These are phyloP conservation scores for Megaceryle maxima DNA, from an alignment of 2,113 vertebrate genomes.

Conservation along the genomic window DNA sequence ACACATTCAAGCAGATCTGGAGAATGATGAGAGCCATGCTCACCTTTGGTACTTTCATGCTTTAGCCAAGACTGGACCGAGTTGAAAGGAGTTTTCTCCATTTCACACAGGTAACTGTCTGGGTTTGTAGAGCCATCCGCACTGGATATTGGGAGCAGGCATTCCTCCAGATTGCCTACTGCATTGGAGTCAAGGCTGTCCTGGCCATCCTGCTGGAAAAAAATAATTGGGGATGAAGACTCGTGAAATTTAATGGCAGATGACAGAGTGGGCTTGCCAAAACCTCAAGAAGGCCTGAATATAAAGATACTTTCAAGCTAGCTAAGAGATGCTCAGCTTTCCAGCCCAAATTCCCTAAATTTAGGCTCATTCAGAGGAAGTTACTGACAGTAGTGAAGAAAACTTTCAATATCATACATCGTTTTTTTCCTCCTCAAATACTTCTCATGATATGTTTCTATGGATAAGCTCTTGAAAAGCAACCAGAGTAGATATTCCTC, in stretches of 20 bases:
- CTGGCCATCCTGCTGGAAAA: conserved; percentile 47
- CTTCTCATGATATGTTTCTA: neutral
- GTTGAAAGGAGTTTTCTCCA: conserved; percentile 70
- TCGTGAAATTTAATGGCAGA: neutral
- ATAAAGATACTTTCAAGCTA: neutral
- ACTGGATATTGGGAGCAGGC: conserved; percentile 67
- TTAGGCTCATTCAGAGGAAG: neutral
- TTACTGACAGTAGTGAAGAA: neutral
- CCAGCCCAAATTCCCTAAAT: neutral
- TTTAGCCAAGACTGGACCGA: conserved; percentile 78
- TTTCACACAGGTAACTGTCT: conserved; percentile 69
- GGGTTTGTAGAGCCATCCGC: conserved; percentile 28
- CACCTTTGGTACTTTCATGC: conserved; percentile 73
- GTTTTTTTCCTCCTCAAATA: neutral
- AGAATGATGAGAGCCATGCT: neutral
- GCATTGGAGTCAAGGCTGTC: conserved; percentile 49
- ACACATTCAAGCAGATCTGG: neutral
- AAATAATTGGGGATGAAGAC: neutral
- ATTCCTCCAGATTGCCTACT: conserved; percentile 50
- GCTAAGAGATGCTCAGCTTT: neutral
- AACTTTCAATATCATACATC: neutral
- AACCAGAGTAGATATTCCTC: neutral
- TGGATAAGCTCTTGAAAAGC: neutral
- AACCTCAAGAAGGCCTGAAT: neutral
- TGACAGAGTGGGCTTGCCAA: neutral